Evolutionary conservation across 53 echinoderm and acorn worm genomes (phyloP).

Genomic region (Hippasteria phrygiana): DNA sequence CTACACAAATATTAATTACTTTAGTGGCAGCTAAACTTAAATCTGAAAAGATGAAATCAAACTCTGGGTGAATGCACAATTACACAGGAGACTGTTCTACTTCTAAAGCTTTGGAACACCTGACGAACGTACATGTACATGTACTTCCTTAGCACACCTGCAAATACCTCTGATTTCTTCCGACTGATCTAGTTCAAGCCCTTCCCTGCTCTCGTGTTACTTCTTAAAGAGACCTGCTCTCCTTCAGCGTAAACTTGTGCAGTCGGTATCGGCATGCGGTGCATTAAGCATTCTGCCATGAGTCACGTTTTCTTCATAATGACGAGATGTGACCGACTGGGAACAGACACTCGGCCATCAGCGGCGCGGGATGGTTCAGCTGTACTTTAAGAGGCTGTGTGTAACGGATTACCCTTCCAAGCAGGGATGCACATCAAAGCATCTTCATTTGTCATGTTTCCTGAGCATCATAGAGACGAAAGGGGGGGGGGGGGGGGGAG

Average conservation of each 20-base stretch:
- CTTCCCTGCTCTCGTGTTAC: neutral
- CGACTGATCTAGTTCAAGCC: conserved; percentile 6
- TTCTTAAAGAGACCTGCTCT: neutral
- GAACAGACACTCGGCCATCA: neutral
- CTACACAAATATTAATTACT: no score
- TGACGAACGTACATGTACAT: neutral
- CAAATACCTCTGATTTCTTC: neutral
- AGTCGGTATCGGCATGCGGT: no score
- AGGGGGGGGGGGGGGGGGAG: neutral
- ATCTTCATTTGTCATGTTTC: conserved; percentile 61
- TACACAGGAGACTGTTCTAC: no score
- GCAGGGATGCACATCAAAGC: conserved; percentile 24
- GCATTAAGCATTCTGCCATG: neutral
- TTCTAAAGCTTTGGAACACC: neutral
- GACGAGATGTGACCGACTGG: neutral
- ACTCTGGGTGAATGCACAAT: no score
- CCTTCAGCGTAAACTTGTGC: neutral
- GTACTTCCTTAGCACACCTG: neutral
- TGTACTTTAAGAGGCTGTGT: conserved; percentile 41
- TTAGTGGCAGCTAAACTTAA: no score
- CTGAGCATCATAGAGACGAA: conserved; percentile 2
- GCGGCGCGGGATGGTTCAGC: conserved; percentile 4
- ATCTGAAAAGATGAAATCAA: no score
- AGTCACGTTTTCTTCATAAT: conserved; percentile 11
- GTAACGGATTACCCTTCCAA: conserved; percentile 44